Evolutionary conservation across 2,888 invertebrate genomes (phyloP), one percentile per base, ranked within the genome.

Genomic region (Oeneis ivallda): DNA sequence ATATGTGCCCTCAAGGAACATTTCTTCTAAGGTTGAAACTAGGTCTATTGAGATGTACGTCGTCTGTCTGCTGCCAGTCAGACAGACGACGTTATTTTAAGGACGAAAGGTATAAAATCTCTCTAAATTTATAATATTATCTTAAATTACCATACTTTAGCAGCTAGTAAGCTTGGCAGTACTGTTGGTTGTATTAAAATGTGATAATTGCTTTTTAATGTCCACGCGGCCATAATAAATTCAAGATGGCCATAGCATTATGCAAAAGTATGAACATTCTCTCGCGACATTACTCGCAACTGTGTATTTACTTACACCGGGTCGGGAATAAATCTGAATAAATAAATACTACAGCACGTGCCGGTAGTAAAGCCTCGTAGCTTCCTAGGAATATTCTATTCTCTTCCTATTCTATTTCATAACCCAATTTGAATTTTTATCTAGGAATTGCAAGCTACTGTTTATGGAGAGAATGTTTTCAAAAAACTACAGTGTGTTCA

Each of bases 281-380:
- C 80, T 80, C 74, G 79, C 79, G 75, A 76, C 81, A 83, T 85
- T 81, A 84, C 78, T 78, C 71, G 79, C 83, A 83, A 82, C 84
- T 83, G 84, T 77, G 82, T 80, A 78, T 78, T 76, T 77, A 73
- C 69, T 73, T 70, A 67, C 71, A 65, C 65, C 65, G 65, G 68
- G 67, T 78, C 75, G 74, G 72, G 80, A 79, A 79, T 77, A 81
- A 83, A 81, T 83, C 79, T 85, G 80, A 86, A 86, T 86, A 86
- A 84, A 86, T 86, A 86, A 85, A 86, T 85, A 85, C 78, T 76
- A 71, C 73, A 80, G 79, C 84, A 87, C 84, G 82, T 86, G 86
- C 80, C 81, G 81, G 79, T 84, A 83, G 76, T 79, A 81, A 82
- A 84, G 81, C 80, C 76, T 82, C 79, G 85, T 84, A 82, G 79